phyloP scores from a whole-genome alignment of 2,797 vertebrate genomes.

The Holocentrus rufus region DNA sequence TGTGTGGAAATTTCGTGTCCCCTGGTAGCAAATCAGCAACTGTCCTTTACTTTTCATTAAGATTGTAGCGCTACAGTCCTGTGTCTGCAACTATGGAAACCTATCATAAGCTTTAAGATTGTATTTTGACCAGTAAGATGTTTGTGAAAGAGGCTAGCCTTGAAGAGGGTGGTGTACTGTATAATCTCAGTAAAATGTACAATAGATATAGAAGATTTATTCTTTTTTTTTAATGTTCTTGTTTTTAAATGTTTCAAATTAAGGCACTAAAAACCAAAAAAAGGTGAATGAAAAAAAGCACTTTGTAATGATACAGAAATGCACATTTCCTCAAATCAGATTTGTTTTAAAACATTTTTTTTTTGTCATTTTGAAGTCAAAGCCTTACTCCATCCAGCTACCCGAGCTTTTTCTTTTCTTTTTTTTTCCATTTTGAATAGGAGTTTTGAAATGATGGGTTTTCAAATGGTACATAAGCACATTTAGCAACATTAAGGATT shows the following conservation, averaged over 20 bases:
- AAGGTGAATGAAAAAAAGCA: conserved; percentile 80
- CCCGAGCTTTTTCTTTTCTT: conserved; percentile 23
- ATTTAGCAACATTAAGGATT: conserved; percentile 20
- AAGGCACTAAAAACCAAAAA: conserved; percentile 84
- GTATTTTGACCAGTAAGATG: conserved; percentile 54
- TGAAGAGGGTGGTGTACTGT: conserved; percentile 38
- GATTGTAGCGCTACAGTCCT: conserved; percentile 42
- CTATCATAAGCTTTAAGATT: conserved; percentile 79
- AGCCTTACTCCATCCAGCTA: conserved; percentile 68
- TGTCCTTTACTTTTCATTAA: conserved; percentile 40
- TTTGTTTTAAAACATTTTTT: conserved; percentile 47
- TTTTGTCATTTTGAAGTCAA: conserved; percentile 53
- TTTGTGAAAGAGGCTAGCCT: conserved; percentile 39
- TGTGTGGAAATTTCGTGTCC: conserved; percentile 45
- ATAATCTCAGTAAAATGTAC: conserved; percentile 61
- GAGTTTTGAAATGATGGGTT: conserved; percentile 24
- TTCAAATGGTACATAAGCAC: conserved; percentile 40
- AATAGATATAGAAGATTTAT: conserved; percentile 59
- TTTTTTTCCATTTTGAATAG: conserved; percentile 38
- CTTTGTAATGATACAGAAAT: conserved; percentile 77
- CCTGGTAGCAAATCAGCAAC: conserved; percentile 39
- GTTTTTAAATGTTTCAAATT: conserved; percentile 72
- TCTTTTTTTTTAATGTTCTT: conserved; percentile 53
- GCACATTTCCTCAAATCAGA: conserved; percentile 75
- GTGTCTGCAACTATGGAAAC: conserved; percentile 61